Conservation (phyloP, 2,888 invertebrate genomes). For the Ypsolopha scabrella region DNA sequence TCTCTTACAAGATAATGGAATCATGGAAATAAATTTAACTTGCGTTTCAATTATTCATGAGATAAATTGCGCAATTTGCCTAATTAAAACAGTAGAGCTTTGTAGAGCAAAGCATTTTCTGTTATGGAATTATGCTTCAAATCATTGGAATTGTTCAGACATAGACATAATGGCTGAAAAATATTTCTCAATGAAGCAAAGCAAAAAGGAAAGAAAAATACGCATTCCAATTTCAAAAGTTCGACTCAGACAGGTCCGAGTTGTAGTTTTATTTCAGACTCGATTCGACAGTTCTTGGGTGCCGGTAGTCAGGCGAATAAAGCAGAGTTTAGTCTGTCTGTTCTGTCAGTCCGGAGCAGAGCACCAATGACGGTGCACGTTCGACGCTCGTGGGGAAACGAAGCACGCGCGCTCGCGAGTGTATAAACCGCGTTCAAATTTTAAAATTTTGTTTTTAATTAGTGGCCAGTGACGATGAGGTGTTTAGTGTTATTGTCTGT, state of each 20-base stretch:
- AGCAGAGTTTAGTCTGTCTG: slow-evolving; percentile 7
- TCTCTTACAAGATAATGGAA: too few species aligned
- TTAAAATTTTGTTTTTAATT: slow-evolving; percentile 21
- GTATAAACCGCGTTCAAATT: slow-evolving; percentile 26
- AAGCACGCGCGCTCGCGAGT: slow-evolving; percentile 50
- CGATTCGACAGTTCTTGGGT: slow-evolving; percentile 8
- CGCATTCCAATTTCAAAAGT: neutral
- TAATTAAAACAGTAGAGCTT: too few species aligned
- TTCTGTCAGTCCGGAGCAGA: slow-evolving; percentile 52
- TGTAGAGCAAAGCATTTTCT: too few species aligned
- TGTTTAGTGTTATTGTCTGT: slow-evolving; percentile 48
- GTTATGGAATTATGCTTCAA: too few species aligned
- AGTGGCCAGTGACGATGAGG: slow-evolving; percentile 47
- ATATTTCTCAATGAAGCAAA: neutral
- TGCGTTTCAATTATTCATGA: too few species aligned
- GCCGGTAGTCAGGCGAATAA: slow-evolving; percentile 10
- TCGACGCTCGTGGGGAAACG: slow-evolving; percentile 26
- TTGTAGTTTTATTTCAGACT: slow-evolving; percentile 4
- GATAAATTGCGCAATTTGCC: too few species aligned
- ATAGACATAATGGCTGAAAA: neutral
- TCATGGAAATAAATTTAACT: too few species aligned
- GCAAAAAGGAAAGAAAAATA: neutral
- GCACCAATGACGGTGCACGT: slow-evolving; percentile 56
- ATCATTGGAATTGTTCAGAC: too few species aligned
- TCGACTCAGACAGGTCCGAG: neutral